Evolutionary conservation across 2,888 invertebrate species (phyloP), one percentile per base, ranked within the genome.

Genomic region (Pterostichus niger): DNA sequence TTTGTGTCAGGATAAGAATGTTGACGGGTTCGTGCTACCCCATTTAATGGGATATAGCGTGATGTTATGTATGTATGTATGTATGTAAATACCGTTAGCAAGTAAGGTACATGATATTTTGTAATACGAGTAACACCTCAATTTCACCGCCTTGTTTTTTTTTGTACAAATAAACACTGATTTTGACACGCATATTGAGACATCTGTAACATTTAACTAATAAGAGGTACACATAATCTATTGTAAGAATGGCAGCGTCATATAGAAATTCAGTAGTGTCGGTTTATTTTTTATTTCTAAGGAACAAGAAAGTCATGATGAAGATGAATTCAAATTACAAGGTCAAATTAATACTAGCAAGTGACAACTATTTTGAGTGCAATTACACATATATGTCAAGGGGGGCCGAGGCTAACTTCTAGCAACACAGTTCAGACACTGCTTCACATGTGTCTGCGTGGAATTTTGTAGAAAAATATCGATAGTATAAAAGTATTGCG

Each of bases 291-390:
- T n/a, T 7, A 33, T 77, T 31, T 77, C 56, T 77, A 59, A 15
- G 17, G 44, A 77, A 77, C 56, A 56, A 77, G 40, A 76, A 44
- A 79, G 61, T 64, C 15, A 35, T 44, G 6, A 44, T 40, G 15
- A 71, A 71, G 68, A 46, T 40, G 81, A 81, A 81, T 81, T 81
- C 56, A 81, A 81, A 81, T 81, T 81, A 15, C 81, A 81, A 81
- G 81, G 81, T 81, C 73, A 73, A 73, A 73, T 44, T 15, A 73
- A 81, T 81, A 54, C 52, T 46, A 71, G 17, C 68, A 15, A 17
- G 56, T 10, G 68, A 15, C 40, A 40, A 71, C 17, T 56, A 75
- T 4, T 35, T 49, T 46, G 13, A 46, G 40, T 75, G 46, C 35
- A 56, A 76, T 76, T 76, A 76, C 54, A 75, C 33, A 79, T 79